These are phyloP conservation scores for Trissoscelio sp. DNA, from an alignment of 2,888 invertebrate species.

Conservation along the genomic window DNA sequence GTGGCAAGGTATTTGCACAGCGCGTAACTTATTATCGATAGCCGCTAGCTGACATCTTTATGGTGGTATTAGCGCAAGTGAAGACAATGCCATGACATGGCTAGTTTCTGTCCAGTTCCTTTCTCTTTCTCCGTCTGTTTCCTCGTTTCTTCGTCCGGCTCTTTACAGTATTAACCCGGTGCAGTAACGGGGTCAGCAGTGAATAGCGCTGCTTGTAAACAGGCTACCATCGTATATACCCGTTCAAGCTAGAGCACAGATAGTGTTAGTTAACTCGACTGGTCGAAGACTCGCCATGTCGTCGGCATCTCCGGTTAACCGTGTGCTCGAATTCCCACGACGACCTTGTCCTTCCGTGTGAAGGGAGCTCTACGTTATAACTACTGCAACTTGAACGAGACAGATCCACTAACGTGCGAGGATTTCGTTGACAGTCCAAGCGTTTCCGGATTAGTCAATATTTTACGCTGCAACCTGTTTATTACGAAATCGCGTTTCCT, in stretches of 20 bases:
- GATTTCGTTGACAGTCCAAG: conserved; percentile 7
- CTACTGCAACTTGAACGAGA: conserved; percentile 53
- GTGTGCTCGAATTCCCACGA: conserved; percentile 71
- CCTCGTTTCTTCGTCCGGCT: conserved; percentile 52
- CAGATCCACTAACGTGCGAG: conserved; percentile 24
- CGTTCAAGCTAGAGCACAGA: conserved; percentile 62
- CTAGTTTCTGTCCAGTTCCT: conserved; percentile 63
- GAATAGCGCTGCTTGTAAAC: conserved; percentile 70
- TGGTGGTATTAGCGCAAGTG: conserved; percentile 58
- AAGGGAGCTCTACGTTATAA: conserved; percentile 49
- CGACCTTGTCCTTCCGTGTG: conserved; percentile 69
- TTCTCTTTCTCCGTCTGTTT: conserved; percentile 64
- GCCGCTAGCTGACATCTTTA: conserved; percentile 57
- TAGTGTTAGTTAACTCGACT: conserved; percentile 75
- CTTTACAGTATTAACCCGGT: conserved; percentile 61
- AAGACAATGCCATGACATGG: conserved; percentile 68
- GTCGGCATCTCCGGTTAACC: conserved; percentile 64
- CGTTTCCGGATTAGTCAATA: conserved; percentile 14
- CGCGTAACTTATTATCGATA: conserved; percentile 60
- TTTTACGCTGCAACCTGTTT: background rate
- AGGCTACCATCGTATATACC: conserved; percentile 60
- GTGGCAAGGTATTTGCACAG: conserved; percentile 30
- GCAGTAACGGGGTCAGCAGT: conserved; percentile 71
- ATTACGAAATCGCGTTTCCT: background rate
- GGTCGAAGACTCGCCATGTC: conserved; percentile 70